Conservation (phyloP, 2,888 invertebrate genomes). For the Heliconius charithonia region DNA sequence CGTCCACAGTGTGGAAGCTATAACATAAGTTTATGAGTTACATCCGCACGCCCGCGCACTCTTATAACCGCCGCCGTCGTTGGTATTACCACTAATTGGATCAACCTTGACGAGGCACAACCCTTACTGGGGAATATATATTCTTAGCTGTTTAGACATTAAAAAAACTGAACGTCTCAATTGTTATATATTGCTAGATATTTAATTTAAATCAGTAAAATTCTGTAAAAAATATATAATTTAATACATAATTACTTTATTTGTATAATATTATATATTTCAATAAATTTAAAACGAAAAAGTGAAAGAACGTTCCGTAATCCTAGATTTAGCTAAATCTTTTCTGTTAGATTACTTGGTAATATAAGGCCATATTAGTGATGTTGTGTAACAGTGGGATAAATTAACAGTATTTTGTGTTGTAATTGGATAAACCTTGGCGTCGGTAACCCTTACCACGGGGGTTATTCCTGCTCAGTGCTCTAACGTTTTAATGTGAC, state of each 20-base stretch:
- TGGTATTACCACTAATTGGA: slow-evolving; percentile 78
- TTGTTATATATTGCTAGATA: not conserved
- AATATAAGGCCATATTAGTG: slow-evolving; percentile 24
- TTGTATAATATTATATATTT: not conserved
- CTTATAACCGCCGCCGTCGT: slow-evolving; percentile 46
- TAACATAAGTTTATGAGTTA: slow-evolving; percentile 24
- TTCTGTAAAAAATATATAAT: not conserved
- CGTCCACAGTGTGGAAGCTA: slow-evolving; percentile 19
- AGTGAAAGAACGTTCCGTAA: not conserved
- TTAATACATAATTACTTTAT: not conserved
- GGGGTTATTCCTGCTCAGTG: slow-evolving; percentile 56
- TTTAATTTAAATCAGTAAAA: not conserved
- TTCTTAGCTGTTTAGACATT: slow-evolving; percentile 8
- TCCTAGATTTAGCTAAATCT: slow-evolving; percentile 19
- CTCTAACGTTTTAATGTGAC: slow-evolving; percentile 13
- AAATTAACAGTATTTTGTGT: slow-evolving; percentile 22
- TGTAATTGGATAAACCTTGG: slow-evolving; percentile 81
- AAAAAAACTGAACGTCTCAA: slow-evolving; percentile 15
- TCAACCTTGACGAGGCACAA: slow-evolving; percentile 74
- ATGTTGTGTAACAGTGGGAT: slow-evolving; percentile 26
- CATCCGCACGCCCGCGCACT: slow-evolving; percentile 43
- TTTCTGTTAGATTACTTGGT: slow-evolving; percentile 3
- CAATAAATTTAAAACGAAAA: not conserved
- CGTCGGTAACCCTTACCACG: slow-evolving; percentile 73
- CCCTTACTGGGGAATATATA: slow-evolving; percentile 14